Conservation (phyloP, 2,113 vertebrate genomes). For the Cromileptes altivelis region DNA sequence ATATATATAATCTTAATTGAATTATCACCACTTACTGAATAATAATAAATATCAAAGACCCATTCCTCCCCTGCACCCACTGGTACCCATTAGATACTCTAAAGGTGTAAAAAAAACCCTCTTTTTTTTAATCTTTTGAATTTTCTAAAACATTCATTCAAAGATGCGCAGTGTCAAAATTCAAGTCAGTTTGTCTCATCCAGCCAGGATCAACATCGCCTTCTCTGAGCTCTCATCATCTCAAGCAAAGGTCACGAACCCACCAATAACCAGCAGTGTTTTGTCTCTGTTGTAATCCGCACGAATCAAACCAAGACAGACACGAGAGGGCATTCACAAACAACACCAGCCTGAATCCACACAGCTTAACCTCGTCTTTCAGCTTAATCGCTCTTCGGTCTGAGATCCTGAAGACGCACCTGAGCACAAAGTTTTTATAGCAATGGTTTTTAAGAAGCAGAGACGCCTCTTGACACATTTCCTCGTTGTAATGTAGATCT, state of each 20-base stretch:
- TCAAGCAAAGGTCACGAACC: slow-evolving; percentile 59
- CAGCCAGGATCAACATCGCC: slow-evolving; percentile 53
- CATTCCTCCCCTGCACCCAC: slow-evolving; percentile 17
- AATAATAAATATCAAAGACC: slow-evolving; percentile 77
- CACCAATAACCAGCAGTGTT: slow-evolving; percentile 42
- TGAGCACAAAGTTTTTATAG: slow-evolving; percentile 74
- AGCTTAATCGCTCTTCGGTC: slow-evolving; percentile 36
- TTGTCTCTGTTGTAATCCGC: slow-evolving; percentile 57
- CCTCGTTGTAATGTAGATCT: slow-evolving; percentile 68
- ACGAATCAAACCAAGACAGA: slow-evolving; percentile 52
- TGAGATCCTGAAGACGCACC: slow-evolving; percentile 78
- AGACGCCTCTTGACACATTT: slow-evolving; percentile 51
- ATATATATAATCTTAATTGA: slow-evolving; percentile 75
- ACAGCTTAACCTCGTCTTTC: slow-evolving; percentile 41
- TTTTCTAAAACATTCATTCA: slow-evolving; percentile 86
- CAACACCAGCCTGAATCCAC: slow-evolving; percentile 46
- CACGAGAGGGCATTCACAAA: slow-evolving; percentile 43
- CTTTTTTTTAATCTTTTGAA: slow-evolving; percentile 47
- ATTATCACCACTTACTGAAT: slow-evolving; percentile 70
- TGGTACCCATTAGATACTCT: slow-evolving; percentile 65
- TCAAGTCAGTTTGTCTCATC: slow-evolving; percentile 79
- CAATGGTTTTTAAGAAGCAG: slow-evolving; percentile 61
- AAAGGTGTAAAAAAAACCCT: slow-evolving; percentile 75
- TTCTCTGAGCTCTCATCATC: slow-evolving; percentile 34
- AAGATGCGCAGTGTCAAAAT: slow-evolving; percentile 81